Base-by-base conservation (phyloP, 2,888 invertebrate genomes). In the Caenorhabditis wallacei region DNA sequence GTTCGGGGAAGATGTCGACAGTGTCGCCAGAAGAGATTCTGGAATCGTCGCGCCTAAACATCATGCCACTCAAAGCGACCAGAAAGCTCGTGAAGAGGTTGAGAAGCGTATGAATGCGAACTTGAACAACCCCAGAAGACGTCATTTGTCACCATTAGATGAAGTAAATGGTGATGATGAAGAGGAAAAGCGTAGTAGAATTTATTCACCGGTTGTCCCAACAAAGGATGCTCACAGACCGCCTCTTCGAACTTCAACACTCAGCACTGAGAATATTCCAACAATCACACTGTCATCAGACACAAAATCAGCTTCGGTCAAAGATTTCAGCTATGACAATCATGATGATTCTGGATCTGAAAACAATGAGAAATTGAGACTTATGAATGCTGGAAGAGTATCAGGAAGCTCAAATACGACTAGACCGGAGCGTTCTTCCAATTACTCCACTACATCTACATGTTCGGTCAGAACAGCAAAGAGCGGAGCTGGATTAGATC, bases 251-350 rank as follows among this genome's bases (percentile, higher is more conserved):
- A 46, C 51, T 16, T 63, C 81, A 10, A 26, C 8, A 13, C 3
- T 43, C 24, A 40, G 40, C 13, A 40, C 13, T 16, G 51, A 61
- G 11, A 54, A 78, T 0, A 11, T 24, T 1, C 78, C 74, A 13
- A 13, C 66, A 0, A 82, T 82, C 48, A 79, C 78, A 0, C 26
- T 82, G 2, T 82, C 82, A 2, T 82, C 82, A n/a, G 82, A 79
- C n/a, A 78, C 82, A 13, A 76, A 82, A 40, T 26, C 56, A 10
- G 46, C 35, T 11, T 13, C 53, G 20, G 22, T 5, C 11, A 30
- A 68, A 26, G 40, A 68, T 10, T 16, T 13, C 3, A 53, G 24
- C 43, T 53, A 63, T 11, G 7, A 54, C 16, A n/a, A 24, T 18
- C 13, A 20, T 13, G 57, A 51, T 46, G 69, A 56, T 51, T n/a